These are phyloP conservation scores for Apamea sordens DNA, from an alignment of 2,888 invertebrate genomes.

Conservation along the genomic window DNA sequence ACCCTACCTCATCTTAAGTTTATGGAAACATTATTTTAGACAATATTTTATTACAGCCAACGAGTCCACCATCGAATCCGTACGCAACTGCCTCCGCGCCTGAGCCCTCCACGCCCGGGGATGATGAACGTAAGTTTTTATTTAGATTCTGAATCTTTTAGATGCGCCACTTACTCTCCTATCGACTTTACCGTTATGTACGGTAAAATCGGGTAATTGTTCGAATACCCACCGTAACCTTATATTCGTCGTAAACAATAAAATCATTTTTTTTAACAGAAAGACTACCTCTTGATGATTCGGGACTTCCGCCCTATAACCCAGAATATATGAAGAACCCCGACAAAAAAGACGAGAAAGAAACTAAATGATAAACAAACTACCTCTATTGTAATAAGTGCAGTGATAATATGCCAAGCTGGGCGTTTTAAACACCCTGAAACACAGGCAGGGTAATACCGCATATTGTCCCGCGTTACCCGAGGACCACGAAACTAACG, in stretches of 20 bases:
- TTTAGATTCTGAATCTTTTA: neutral
- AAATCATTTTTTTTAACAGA: conserved; percentile 38
- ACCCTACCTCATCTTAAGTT: neutral
- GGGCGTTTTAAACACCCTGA: neutral
- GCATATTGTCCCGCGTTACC: neutral
- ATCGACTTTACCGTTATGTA: neutral
- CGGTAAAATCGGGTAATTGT: neutral
- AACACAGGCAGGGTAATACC: neutral
- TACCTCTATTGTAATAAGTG: conserved; percentile 19
- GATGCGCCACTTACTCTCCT: neutral
- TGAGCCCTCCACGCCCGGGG: conserved; percentile 71
- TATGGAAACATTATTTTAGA: conserved; percentile 4
- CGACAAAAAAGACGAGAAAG: conserved; percentile 24
- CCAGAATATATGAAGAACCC: conserved; percentile 53
- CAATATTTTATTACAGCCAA: conserved; percentile 54
- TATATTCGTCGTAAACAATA: neutral
- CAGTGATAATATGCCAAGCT: conserved; percentile 22
- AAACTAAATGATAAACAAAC: conserved; percentile 14
- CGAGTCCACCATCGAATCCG: conserved; percentile 67
- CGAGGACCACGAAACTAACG: no score
- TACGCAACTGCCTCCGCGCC: conserved; percentile 79
- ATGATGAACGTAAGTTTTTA: conserved; percentile 65
- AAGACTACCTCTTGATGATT: conserved; percentile 8
- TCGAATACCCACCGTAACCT: neutral
- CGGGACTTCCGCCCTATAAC: conserved; percentile 59